Percentiles rank a stretch among this genome's conserved stretches.
Evolutionary conservation across 2,113 vertebrate genomes (phyloP).

Genomic region (Leptodactylus fuscus): DNA sequence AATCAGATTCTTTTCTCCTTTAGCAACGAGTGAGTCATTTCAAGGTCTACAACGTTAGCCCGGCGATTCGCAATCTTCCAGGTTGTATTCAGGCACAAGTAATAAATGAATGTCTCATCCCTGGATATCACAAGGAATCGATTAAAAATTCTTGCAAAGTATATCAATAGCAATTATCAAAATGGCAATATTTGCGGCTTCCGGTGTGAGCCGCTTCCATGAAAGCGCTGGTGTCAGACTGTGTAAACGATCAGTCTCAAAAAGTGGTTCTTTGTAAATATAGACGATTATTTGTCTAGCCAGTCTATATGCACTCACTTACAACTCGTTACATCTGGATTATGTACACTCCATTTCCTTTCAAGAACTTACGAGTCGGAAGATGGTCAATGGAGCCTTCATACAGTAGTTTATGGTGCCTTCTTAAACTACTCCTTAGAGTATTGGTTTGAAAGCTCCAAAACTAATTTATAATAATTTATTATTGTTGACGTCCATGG

Average conservation of each 20-base stretch:
- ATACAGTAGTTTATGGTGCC: no score
- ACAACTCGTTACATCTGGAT: neutral
- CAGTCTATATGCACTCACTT: no score
- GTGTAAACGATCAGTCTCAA: neutral
- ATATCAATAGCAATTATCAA: slow-evolving; percentile 5
- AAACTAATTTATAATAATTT: no score
- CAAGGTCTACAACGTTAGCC: neutral
- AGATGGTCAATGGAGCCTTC: no score
- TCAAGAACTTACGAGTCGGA: no score
- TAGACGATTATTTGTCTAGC: no score
- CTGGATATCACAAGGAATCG: neutral
- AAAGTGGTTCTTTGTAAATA: no score
- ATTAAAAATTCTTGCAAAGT: neutral
- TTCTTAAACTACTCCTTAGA: no score
- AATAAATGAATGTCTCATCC: neutral
- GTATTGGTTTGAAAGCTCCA: no score
- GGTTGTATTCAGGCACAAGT: neutral
- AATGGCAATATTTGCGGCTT: neutral
- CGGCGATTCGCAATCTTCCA: neutral
- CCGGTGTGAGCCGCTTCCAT: neutral
- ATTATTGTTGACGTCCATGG: no score
- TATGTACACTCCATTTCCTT: neutral
- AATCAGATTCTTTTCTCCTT: slow-evolving; percentile 1
- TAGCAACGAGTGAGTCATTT: neutral
- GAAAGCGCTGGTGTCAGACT: neutral